A percentile compares a stretch with the other conserved stretches of the same genome.
Evolutionary conservation across 2,888 invertebrate species (phyloP).

Genomic region (Luperina testacea): DNA sequence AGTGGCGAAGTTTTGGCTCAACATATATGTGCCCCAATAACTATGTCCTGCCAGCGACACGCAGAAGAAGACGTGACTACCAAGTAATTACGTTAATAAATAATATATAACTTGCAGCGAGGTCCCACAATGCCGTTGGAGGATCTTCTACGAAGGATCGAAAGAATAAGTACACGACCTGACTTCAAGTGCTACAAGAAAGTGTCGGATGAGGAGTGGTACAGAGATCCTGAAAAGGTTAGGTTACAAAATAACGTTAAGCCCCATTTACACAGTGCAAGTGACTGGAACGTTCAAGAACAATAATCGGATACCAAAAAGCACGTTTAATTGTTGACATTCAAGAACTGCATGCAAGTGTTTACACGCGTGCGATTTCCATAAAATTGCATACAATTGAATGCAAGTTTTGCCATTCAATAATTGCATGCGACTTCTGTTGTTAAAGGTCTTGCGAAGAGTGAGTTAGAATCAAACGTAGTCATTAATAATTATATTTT

Average conservation of each 20-base stretch:
- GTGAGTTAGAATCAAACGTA: background rate
- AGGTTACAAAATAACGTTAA: background rate
- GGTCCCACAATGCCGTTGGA: constrained; percentile 76
- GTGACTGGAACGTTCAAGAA: background rate
- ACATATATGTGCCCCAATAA: background rate
- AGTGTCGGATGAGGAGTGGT: constrained; percentile 81
- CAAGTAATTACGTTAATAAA: background rate
- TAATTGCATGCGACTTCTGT: background rate
- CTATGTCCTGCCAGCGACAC: background rate
- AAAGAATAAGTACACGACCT: constrained; percentile 72
- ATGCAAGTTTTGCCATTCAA: background rate
- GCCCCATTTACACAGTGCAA: background rate
- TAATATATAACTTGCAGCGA: constrained; percentile 70
- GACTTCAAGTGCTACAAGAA: constrained; percentile 80
- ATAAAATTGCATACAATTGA: background rate
- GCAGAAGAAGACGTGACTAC: background rate
- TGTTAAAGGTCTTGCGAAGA: background rate
- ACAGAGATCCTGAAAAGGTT: constrained; percentile 84
- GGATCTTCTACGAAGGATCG: constrained; percentile 76
- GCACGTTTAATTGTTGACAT: background rate
- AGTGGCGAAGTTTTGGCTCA: background rate
- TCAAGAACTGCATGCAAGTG: background rate
- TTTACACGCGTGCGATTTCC: background rate
- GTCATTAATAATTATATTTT: constrained; percentile 2
- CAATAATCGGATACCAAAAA: background rate